These are phyloP conservation scores for Biston betularia DNA, from an alignment of 2,888 invertebrate species.

Conservation along the genomic window DNA sequence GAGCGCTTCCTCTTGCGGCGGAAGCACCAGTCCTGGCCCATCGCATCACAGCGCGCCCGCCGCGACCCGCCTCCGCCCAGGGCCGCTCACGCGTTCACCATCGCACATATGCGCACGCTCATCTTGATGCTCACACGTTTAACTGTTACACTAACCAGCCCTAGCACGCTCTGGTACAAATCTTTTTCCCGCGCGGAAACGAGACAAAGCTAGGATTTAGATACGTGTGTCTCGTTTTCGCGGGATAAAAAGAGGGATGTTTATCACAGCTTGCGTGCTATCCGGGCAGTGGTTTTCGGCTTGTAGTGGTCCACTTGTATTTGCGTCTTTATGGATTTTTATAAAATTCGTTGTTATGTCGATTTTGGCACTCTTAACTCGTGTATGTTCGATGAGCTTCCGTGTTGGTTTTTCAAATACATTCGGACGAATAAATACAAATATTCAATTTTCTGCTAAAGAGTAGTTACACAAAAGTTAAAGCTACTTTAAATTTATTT, in stretches of 20 bases:
- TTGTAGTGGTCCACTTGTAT: no score
- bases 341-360: conserved; percentile 12
- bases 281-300: not conserved
- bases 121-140: not conserved
- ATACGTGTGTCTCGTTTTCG: no score
- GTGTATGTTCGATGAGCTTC: not conserved
- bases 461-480: no score
- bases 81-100: conserved; percentile 69
- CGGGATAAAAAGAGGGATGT: no score
- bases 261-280: no score
- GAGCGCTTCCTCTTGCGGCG: conserved; percentile 90
- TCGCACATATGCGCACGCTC: conserved; percentile 44
- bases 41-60: conserved; percentile 85
- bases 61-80: conserved; percentile 85
- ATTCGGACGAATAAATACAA: not conserved
- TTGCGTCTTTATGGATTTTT: not conserved
- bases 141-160: not conserved
- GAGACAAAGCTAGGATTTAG: no score
- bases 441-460: no score
- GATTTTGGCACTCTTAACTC: conserved; percentile 13
- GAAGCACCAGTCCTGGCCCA: conserved; percentile 92
- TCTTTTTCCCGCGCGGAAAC: no score
- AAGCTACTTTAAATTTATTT: no score
- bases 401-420: not conserved
- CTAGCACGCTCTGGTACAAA: no score